Percentiles rank a stretch among this genome's conserved stretches.
phyloP scores from a whole-genome alignment of 2,888 invertebrate species.

The Lumbricus terrestris region DNA sequence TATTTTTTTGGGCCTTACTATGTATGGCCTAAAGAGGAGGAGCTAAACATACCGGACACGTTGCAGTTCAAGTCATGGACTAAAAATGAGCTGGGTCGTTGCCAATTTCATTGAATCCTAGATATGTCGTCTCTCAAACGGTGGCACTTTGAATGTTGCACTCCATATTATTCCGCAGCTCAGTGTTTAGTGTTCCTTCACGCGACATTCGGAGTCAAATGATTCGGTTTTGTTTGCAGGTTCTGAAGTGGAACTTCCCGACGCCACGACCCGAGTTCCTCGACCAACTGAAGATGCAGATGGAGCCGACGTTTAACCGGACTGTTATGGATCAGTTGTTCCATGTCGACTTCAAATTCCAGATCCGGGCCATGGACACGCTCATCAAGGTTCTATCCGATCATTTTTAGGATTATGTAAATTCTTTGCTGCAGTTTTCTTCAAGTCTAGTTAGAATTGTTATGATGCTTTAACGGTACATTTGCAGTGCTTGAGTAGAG shows the following conservation, averaged over 20 bases:
- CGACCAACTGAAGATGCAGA: slow-evolving; percentile 84
- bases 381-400: slow-evolving; percentile 61
- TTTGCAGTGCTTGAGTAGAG: neutral
- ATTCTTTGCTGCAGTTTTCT: neutral
- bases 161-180: neutral
- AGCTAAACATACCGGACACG: neutral
- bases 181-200: neutral
- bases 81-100: too few relatives aligned
- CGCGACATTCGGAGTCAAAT: neutral
- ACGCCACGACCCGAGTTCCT: slow-evolving; percentile 90
- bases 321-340: slow-evolving; percentile 87
- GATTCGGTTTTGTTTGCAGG: slow-evolving; percentile 50
- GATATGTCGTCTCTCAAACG: neutral
- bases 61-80: neutral
- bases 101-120: neutral
- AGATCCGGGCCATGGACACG: slow-evolving; percentile 89
- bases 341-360: slow-evolving; percentile 88
- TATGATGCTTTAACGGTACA: neutral
- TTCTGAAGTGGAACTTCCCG: slow-evolving; percentile 90
- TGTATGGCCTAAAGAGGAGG: neutral
- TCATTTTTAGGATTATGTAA: neutral
- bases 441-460: too few relatives aligned
- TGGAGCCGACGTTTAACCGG: slow-evolving; percentile 87
- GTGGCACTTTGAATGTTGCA: neutral
- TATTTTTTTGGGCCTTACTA: too few relatives aligned